Evolutionary conservation across 2,113 vertebrate species (phyloP).

Genomic region (Pantherophis guttatus): DNA sequence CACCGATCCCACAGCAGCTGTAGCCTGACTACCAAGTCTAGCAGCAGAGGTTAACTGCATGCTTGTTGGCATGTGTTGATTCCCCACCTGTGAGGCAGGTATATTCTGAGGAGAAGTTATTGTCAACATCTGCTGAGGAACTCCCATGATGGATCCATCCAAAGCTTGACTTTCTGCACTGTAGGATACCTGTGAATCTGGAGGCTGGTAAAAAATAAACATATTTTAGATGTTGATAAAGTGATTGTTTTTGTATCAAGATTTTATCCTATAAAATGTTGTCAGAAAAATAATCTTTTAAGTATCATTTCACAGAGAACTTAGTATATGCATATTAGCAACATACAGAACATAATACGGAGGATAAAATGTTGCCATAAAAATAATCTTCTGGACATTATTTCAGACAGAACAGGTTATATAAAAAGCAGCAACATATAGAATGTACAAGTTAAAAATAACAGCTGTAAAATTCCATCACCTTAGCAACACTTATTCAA

Average conservation of each 20-base stretch:
- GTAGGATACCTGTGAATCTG: slow-evolving; percentile 67
- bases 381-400: neutral
- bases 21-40: slow-evolving; percentile 30
- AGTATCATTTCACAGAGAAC: neutral
- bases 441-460: neutral
- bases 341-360: neutral
- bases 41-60: slow-evolving; percentile 27
- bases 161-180: slow-evolving; percentile 63
- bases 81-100: slow-evolving; percentile 31
- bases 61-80: slow-evolving; percentile 20
- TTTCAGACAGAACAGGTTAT: neutral
- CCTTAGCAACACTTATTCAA: neutral
- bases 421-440: neutral
- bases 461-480: neutral
- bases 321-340: neutral
- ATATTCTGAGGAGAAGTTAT: slow-evolving; percentile 42
- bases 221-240: neutral
- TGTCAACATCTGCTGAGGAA: slow-evolving; percentile 55
- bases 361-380: neutral
- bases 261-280: neutral
- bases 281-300: neutral
- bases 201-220: slow-evolving; percentile 45
- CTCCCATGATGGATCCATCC: slow-evolving; percentile 36
- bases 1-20: slow-evolving; percentile 16
- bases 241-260: neutral